Percentiles rank a stretch among this genome's conserved stretches.
phyloP scores from a whole-genome alignment of 2,888 invertebrate genomes.

The Brenthis daphne region DNA sequence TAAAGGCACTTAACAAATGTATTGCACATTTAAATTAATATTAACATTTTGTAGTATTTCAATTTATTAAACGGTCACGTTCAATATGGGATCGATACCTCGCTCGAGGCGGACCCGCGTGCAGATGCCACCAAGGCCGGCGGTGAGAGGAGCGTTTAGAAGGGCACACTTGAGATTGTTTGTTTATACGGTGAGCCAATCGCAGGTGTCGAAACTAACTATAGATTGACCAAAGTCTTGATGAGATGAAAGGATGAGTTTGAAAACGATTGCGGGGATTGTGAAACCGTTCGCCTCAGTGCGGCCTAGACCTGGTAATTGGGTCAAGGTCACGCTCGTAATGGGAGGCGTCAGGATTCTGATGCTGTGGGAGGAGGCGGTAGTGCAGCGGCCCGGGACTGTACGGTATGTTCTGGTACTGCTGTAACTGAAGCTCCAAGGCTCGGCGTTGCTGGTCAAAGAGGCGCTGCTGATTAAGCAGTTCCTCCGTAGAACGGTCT shows the following conservation, averaged over 20 bases:
- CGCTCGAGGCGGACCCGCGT: constrained; percentile 18
- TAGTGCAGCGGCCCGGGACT: constrained; percentile 51
- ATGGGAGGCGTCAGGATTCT: constrained; percentile 43
- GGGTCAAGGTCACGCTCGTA: constrained; percentile 61
- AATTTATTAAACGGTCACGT: constrained; percentile 11
- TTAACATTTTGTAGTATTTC: constrained; percentile 13
- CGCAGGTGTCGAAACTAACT: constrained; percentile 37
- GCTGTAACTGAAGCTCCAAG: constrained; percentile 46
- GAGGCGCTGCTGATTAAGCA: constrained; percentile 48
- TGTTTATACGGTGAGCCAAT: constrained; percentile 41
- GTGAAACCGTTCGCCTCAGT: constrained; percentile 51
- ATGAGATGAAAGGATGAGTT: constrained; percentile 43
- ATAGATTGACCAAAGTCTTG: constrained; percentile 36
- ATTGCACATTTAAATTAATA: constrained; percentile 13
- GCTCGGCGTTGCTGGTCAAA: constrained; percentile 49
- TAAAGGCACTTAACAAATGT: not conserved
- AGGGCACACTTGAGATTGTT: constrained; percentile 39
- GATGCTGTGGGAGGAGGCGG: constrained; percentile 45
- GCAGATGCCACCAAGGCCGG: constrained; percentile 39
- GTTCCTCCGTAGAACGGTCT: constrained; percentile 42
- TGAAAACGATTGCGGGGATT: constrained; percentile 46
- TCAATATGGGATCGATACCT: constrained; percentile 21
- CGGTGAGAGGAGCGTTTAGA: constrained; percentile 41
- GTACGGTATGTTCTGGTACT: constrained; percentile 47
- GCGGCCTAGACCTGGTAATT: constrained; percentile 50